Evolutionary conservation across 2,797 vertebrate species (phyloP).

Genomic region (Podargus strigoides): DNA sequence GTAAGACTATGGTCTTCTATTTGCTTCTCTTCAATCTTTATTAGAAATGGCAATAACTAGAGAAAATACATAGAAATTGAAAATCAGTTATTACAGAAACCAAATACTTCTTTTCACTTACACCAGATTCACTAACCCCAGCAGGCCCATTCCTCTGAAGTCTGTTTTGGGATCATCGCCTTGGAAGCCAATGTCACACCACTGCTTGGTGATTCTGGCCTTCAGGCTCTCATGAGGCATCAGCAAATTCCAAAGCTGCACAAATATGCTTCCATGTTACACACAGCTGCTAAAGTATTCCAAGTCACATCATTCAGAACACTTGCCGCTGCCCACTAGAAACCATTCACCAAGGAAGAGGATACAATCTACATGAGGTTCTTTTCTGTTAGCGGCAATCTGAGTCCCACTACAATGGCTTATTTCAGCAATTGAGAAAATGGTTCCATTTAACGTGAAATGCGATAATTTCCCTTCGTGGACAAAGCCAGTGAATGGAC

Average conservation of each 20-base stretch:
- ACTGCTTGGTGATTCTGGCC: slow-evolving; percentile 93
- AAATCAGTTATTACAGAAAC: not conserved
- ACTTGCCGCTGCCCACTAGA: not conserved
- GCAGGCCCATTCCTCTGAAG: slow-evolving; percentile 97
- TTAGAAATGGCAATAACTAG: not conserved
- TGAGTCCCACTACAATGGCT: not conserved
- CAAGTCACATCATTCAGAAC: not conserved
- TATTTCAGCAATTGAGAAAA: not conserved
- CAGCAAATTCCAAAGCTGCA: slow-evolving; percentile 91
- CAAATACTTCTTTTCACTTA: slow-evolving; percentile 74
- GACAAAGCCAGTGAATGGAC: too few species aligned
- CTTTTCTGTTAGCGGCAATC: not conserved
- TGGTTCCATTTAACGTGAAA: not conserved
- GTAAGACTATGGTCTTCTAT: not conserved
- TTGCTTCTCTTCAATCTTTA: not conserved
- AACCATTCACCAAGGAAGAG: not conserved
- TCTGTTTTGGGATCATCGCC: slow-evolving; percentile 98
- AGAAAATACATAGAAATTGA: accelerated
- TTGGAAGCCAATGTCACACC: slow-evolving; percentile 98
- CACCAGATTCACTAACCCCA: slow-evolving; percentile 93
- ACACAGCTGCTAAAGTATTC: not conserved
- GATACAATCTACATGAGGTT: not conserved
- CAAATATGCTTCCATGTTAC: slow-evolving; percentile 60
- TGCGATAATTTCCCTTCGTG: accelerated
- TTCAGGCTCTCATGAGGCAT: slow-evolving; percentile 89